Evolutionary conservation across 2,113 vertebrate species (phyloP), one percentile per base, ranked within the genome.

Genomic region (Myodes glareolus): DNA sequence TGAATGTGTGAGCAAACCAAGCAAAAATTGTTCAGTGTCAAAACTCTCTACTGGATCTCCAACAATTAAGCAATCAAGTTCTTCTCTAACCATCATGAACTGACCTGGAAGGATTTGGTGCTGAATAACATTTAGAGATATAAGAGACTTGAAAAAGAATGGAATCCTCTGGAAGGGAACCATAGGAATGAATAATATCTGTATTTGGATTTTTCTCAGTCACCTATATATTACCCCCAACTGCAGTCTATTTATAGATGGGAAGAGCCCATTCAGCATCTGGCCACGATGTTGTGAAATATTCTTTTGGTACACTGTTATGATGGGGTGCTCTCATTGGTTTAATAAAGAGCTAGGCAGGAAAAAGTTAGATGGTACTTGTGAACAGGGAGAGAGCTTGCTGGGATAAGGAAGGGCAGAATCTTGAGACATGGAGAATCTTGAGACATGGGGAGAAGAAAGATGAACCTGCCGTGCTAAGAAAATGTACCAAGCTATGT

Each of bases 51-150:
- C 96, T 99, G 99, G 47, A 98, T 99, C 92, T 99, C 99, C 0
- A 99, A 99, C 42, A 99, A 99, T 47, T 99, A 99, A 97, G 99
- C 99, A 97, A 99, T 99, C 90, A 99, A 99, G 97, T 99, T 99
- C 90, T 99, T 99, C 88, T 99, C 99, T 50, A 99, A 99, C 98
- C 99, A 99, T 98, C 99, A 99, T 23, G 99, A 99, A 75, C 98
- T 99, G 97, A 99, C 99, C 65, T 98, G 99, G 61, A 99, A 99
- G 96, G 99, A 99, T 93, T 97, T 99, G 98, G 99, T 99, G 99
- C 99, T 99, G 94, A 99, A 99, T 97, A 99, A 99, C 93, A 99
- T 99, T 90, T 99, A 99, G 73, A 98, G 99, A 47, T 99, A 99
- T 94, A 99, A 99, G 91, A 99, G 99, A 67, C 98, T 99, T 87